These are phyloP conservation scores for Drosophila pseudotalamancana DNA, from an alignment of 2,888 invertebrate species.

Conservation along the genomic window DNA sequence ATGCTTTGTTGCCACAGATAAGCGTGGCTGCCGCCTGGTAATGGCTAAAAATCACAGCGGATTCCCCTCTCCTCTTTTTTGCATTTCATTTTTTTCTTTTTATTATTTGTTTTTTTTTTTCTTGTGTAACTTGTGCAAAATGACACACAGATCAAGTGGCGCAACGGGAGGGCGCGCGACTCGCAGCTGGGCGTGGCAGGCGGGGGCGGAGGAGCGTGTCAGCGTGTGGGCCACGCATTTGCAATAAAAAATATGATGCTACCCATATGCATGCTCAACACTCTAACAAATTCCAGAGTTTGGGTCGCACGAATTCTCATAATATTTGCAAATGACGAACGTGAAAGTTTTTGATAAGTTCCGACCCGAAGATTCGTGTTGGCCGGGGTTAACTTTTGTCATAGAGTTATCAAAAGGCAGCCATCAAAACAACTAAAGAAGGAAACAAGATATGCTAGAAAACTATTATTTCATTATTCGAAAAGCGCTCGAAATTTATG, in stretches of 20 bases:
- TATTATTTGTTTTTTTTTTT: slow-evolving; percentile 6
- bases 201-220: slow-evolving; percentile 7
- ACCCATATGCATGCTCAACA: slow-evolving; percentile 59
- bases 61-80: slow-evolving; percentile 40
- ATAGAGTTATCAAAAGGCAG: slow-evolving; percentile 46
- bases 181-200: slow-evolving; percentile 12
- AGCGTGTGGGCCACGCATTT: slow-evolving; percentile 59
- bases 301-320: slow-evolving; percentile 65
- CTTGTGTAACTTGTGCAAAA: slow-evolving; percentile 50
- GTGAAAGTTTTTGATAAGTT: slow-evolving; percentile 78
- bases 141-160: slow-evolving; percentile 67
- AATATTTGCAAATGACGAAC: slow-evolving; percentile 80
- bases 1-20: slow-evolving; percentile 62
- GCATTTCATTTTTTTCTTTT: background rate
- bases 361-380: no score
- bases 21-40: slow-evolving; percentile 67
- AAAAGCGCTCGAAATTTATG: slow-evolving; percentile 60
- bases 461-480: slow-evolving; percentile 68
- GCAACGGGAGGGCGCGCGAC: slow-evolving; percentile 29
- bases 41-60: slow-evolving; percentile 76
- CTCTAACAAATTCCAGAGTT: slow-evolving; percentile 54
- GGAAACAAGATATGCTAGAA: slow-evolving; percentile 25
- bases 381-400: slow-evolving; percentile 27
- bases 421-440: slow-evolving; percentile 7
- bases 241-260: slow-evolving; percentile 73